Percentiles rank a stretch among this genome's conserved stretches.
phyloP scores from a whole-genome alignment of 2,113 vertebrate species.

The Dascyllus trimaculatus region DNA sequence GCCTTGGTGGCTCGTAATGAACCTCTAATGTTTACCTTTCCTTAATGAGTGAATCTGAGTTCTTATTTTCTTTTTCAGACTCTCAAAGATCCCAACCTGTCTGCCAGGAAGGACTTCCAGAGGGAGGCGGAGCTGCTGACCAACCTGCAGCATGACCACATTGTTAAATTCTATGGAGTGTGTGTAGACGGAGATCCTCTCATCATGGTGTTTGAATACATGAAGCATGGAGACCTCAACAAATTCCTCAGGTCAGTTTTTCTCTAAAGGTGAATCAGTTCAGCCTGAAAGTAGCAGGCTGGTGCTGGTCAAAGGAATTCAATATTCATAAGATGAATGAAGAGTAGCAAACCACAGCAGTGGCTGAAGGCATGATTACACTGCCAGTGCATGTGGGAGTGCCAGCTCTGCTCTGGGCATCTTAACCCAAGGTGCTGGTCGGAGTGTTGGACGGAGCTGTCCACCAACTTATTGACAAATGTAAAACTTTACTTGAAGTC shows the following conservation, averaged over 20 bases:
- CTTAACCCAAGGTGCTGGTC: background rate
- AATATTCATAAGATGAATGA: background rate
- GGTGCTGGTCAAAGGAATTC: too few species aligned
- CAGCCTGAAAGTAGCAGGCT: too few species aligned
- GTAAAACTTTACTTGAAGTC: background rate
- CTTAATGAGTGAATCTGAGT: background rate
- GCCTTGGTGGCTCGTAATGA: too few species aligned
- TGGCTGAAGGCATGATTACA: background rate
- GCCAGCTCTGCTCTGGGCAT: background rate
- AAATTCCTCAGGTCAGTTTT: conserved; percentile 93
- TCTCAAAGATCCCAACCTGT: conserved; percentile 95
- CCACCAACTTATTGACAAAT: background rate
- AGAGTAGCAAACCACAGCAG: background rate
- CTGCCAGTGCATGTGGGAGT: background rate
- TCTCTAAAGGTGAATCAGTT: conserved; percentile 1
- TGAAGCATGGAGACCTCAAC: conserved; percentile 99
- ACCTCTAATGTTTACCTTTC: background rate
- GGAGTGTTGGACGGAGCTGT: background rate
- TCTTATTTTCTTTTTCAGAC: conserved; percentile 83
- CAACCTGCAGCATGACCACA: conserved; percentile 97
- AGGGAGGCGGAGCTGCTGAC: conserved; percentile 97
- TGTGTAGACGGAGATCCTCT: conserved; percentile 97
- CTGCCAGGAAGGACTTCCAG: conserved; percentile 98
- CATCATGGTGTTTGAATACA: conserved; percentile 99
- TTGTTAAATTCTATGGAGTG: conserved; percentile 96